phyloP scores from a whole-genome alignment of 1,140 invertebrate genomes.

The Metopolophium dirhodum region DNA sequence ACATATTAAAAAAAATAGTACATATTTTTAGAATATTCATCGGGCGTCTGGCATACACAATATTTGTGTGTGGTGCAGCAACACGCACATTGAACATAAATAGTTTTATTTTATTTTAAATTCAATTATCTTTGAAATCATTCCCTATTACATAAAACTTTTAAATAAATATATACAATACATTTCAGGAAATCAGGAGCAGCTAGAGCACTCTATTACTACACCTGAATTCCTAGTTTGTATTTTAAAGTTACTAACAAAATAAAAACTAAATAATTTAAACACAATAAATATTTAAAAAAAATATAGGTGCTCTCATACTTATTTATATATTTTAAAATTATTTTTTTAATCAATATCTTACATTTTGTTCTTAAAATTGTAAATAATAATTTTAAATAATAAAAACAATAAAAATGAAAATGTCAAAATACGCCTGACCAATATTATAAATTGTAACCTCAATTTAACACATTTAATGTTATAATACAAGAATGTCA shows the following conservation, averaged over 20 bases:
- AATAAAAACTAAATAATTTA: constrained; percentile 1
- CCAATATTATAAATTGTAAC: not conserved
- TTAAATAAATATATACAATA: no score
- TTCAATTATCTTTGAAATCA: no score
- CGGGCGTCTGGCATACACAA: no score
- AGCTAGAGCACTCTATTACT: no score
- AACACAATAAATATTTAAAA: not conserved
- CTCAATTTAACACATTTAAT: not conserved
- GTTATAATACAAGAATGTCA: not conserved
- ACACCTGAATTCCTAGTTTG: not conserved
- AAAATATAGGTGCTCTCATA: not conserved
- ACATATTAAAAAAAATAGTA: no score
- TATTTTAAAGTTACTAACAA: not conserved
- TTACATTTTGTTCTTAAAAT: not conserved
- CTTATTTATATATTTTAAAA: not conserved
- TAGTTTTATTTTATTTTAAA: no score
- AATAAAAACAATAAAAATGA: not conserved
- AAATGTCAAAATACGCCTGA: not conserved
- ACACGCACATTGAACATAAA: no score
- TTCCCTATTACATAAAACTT: no score
- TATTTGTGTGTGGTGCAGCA: no score
- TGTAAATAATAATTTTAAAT: not conserved
- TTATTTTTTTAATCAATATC: not conserved
- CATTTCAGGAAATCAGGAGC: no score
- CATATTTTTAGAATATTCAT: no score